A percentile compares a stretch with the other conserved stretches of the same genome.
These are phyloP conservation scores for Ephialtes manifestator DNA, from an alignment of 2,888 invertebrate species.

Conservation along the genomic window DNA sequence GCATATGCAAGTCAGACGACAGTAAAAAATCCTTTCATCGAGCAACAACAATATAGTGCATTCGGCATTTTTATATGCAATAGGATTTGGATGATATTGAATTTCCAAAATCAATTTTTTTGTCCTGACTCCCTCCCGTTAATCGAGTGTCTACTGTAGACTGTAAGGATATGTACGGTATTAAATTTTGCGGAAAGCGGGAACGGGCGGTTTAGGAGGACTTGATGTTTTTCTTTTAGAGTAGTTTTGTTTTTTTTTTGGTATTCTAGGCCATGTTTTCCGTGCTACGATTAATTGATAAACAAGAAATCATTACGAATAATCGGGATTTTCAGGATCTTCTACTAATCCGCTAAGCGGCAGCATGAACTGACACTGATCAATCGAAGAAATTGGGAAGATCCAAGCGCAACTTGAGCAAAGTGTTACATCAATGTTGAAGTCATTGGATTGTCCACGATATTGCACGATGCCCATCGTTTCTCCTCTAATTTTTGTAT, in stretches of 20 bases:
- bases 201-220: constrained; percentile 9
- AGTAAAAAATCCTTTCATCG: no score
- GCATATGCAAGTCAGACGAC: no score
- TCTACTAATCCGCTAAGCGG: constrained; percentile 79
- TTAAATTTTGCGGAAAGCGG: background rate
- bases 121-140: no score
- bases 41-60: no score
- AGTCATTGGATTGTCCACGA: constrained; percentile 59
- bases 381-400: constrained; percentile 76
- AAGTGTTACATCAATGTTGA: constrained; percentile 57
- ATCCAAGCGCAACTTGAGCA: constrained; percentile 60
- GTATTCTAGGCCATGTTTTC: constrained; percentile 13
- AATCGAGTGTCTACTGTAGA: background rate
- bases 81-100: no score
- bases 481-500: constrained; percentile 63
- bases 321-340: constrained; percentile 83
- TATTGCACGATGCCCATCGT: constrained; percentile 35
- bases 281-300: constrained; percentile 18
- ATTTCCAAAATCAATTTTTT: no score
- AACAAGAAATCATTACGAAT: constrained; percentile 77
- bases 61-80: no score
- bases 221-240: constrained; percentile 25
- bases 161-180: background rate
- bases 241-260: constrained; percentile 6
- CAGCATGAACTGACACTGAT: constrained; percentile 79